Evolutionary conservation across 2,113 vertebrate species (phyloP).

Genomic region (Hirundichthys speculiger): DNA sequence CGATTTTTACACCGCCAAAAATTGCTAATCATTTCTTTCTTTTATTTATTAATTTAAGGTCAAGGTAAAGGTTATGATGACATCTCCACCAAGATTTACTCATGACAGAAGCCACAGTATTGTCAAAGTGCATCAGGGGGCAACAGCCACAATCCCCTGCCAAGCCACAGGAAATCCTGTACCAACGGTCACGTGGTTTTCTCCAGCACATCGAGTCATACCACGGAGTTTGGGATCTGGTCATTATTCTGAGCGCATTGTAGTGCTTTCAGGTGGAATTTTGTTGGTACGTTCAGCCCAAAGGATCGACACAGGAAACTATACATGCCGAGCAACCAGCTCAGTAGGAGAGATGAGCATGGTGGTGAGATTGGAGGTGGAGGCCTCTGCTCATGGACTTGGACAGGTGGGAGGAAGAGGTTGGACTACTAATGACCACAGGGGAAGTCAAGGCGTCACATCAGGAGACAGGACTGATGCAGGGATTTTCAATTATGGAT

Average conservation of each 20-base stretch:
- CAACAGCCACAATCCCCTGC: conserved; percentile 80
- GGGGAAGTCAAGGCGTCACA: conserved; percentile 7
- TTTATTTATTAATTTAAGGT: conserved; percentile 66
- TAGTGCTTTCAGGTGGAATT: conserved; percentile 82
- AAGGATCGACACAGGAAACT: conserved; percentile 89
- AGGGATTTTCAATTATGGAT: conserved; percentile 26
- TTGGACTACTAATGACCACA: conserved; percentile 14
- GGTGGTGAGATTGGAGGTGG: conserved; percentile 80
- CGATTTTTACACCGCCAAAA: neutral
- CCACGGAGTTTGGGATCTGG: conserved; percentile 79
- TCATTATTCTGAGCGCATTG: conserved; percentile 72
- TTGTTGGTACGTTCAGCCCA: conserved; percentile 86
- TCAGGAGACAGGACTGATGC: conserved; percentile 10
- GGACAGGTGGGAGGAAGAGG: conserved; percentile 28
- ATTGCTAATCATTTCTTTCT: neutral
- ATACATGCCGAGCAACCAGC: conserved; percentile 87
- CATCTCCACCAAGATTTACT: conserved; percentile 78
- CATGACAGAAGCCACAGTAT: conserved; percentile 66
- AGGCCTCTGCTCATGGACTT: conserved; percentile 59
- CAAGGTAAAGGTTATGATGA: conserved; percentile 86
- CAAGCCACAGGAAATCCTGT: conserved; percentile 84
- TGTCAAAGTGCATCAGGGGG: conserved; percentile 82
- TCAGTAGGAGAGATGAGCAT: conserved; percentile 83
- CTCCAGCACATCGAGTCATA: conserved; percentile 82
- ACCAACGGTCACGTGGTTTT: conserved; percentile 87